Percentiles rank a stretch among this genome's conserved stretches.
Evolutionary conservation across 2,888 invertebrate species (phyloP).

Genomic region (Nomada flava): DNA sequence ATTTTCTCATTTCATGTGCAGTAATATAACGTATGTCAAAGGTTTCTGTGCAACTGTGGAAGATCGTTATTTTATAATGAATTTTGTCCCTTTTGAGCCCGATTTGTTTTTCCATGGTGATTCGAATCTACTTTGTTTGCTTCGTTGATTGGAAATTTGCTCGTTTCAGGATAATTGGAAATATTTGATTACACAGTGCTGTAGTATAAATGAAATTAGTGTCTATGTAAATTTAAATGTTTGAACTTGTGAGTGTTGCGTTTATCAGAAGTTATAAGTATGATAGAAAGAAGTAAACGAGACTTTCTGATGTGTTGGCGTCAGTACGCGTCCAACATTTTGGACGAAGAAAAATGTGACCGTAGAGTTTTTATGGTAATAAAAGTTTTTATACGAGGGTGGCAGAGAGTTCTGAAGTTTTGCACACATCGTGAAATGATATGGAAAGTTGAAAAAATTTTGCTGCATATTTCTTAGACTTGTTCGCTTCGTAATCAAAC

Average conservation of each 20-base stretch:
- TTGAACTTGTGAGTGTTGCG: not conserved
- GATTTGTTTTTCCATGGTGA: not conserved
- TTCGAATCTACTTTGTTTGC: constrained; percentile 3
- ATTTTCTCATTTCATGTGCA: too few relatives aligned
- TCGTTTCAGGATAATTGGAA: constrained; percentile 6
- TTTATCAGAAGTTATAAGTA: not conserved
- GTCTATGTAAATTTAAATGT: constrained; percentile 21
- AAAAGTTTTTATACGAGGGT: constrained; percentile 16
- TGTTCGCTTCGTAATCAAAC: not conserved
- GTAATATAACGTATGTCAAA: too few relatives aligned
- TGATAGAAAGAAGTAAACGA: not conserved
- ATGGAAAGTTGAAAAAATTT: not conserved
- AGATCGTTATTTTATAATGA: too few relatives aligned
- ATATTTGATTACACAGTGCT: not conserved
- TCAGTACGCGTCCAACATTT: not conserved
- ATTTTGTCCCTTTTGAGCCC: not conserved
- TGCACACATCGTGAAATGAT: not conserved
- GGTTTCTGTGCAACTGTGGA: too few relatives aligned
- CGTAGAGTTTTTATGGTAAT: not conserved
- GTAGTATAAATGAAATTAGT: not conserved
- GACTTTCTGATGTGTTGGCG: not conserved
- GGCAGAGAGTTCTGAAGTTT: not conserved
- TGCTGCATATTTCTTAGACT: not conserved
- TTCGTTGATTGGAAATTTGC: not conserved
- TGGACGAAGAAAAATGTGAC: not conserved